Base-by-base conservation (phyloP, 2,113 vertebrate genomes). In the Pollachius pollachius region DNA sequence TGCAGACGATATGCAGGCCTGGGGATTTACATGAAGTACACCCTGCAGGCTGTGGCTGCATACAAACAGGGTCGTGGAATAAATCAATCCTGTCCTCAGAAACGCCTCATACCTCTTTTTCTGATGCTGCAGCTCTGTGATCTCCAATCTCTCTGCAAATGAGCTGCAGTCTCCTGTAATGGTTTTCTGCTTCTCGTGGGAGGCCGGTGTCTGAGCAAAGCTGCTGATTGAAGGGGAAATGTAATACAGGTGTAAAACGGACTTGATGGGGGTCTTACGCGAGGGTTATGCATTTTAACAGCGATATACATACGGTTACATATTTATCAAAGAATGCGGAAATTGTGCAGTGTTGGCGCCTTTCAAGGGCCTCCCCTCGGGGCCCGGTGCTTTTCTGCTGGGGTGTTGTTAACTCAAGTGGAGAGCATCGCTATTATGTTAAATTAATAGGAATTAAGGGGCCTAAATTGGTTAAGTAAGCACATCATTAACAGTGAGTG, bases 271-370 rank as follows among this genome's bases (percentile, higher is more conserved):
- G 91, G 91, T 92, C 91, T 92, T 93, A 92, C 89, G 90, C 27
- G 84, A 88, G 92, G 91, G 92, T 92, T 93, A 92, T 92, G 90
- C 89, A 91, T 93, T 93, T 92, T 89, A 90, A 87, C 90, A 87
- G 85, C 85, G 90, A 90, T 92, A 90, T 91, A 90, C 90, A 91
- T 92, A 90, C 90, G 87, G 75, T 85, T 91, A 91, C 90, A 92
- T 92, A 92, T 91, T 89, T 91, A 88, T 92, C 84, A 89, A 84
- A 89, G 80, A 72, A 87, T 83, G 69, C 83, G 80, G 88, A 90
- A 91, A 90, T 81, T 90, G 41, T 48, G 91, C 92, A 87, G 84
- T 82, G 70, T 90, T 72, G 84, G 84, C 90, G 86, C 73, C 89
- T 92, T 84, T 64, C 23, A 48, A 48, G 41, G 41, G 89, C 64